Percentiles rank a stretch among this genome's conserved stretches.
These are phyloP conservation scores for Psettodes erumei DNA, from an alignment of 2,113 vertebrate genomes.

Conservation along the genomic window DNA sequence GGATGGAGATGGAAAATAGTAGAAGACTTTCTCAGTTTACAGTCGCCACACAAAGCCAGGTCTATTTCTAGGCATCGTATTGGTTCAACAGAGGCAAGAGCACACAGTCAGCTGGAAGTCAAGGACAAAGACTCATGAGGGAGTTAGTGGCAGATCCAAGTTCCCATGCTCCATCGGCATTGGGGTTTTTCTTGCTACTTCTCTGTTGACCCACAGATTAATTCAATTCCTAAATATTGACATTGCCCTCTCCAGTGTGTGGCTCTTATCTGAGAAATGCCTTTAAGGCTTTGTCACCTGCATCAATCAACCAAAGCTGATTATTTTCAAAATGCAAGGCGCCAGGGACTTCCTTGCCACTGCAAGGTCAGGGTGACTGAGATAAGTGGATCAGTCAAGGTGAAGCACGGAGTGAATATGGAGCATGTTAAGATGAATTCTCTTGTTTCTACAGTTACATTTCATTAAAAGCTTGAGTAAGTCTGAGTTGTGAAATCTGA, in stretches of 20 bases:
- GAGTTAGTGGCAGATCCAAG: slow-evolving; percentile 46
- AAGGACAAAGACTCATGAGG: slow-evolving; percentile 57
- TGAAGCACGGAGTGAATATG: slow-evolving; percentile 25
- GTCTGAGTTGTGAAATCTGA: slow-evolving; percentile 34
- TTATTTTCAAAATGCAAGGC: slow-evolving; percentile 63
- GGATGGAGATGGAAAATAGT: slow-evolving; percentile 71
- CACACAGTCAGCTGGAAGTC: slow-evolving; percentile 62
- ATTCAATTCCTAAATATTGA: slow-evolving; percentile 72
- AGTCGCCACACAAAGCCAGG: slow-evolving; percentile 69
- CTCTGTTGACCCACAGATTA: slow-evolving; percentile 56
- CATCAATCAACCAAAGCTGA: slow-evolving; percentile 71
- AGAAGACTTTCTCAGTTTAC: slow-evolving; percentile 70
- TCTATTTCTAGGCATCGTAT: slow-evolving; percentile 70
- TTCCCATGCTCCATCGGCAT: slow-evolving; percentile 63
- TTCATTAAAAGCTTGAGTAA: slow-evolving; percentile 13
- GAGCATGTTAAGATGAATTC: slow-evolving; percentile 25
- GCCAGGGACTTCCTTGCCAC: slow-evolving; percentile 49
- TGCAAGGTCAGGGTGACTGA: slow-evolving; percentile 42
- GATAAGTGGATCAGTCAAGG: slow-evolving; percentile 55
- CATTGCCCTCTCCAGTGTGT: slow-evolving; percentile 57
- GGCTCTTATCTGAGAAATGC: slow-evolving; percentile 74
- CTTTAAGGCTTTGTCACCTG: slow-evolving; percentile 66
- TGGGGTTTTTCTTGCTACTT: slow-evolving; percentile 31
- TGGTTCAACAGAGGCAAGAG: slow-evolving; percentile 59
- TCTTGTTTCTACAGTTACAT: neutral